phyloP scores from a whole-genome alignment of 2,888 invertebrate genomes.

The Parochlus steinenii region DNA sequence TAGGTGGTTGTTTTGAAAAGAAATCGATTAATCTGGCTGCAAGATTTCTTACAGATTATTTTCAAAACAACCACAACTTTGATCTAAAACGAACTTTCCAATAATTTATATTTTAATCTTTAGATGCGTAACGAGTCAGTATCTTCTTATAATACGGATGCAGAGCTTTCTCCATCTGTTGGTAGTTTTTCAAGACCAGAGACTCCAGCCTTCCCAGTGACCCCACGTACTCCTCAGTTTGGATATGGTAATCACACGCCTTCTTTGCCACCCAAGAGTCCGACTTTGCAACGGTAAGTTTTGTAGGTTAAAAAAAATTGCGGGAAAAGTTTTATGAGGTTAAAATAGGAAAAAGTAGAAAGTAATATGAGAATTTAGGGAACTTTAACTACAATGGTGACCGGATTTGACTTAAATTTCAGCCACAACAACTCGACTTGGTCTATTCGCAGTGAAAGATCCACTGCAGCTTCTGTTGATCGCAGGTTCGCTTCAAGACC shows the following conservation, averaged over 20 bases:
- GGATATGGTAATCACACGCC: conserved; percentile 52
- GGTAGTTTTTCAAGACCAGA: conserved; percentile 52
- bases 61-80: too few species aligned
- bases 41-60: too few species aligned
- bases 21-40: too few species aligned
- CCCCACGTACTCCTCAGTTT: conserved; percentile 61
- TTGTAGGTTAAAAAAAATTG: too few species aligned
- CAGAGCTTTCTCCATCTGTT: conserved; percentile 37
- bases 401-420: too few species aligned
- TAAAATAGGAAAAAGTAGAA: conserved; percentile 5
- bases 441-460: conserved; percentile 19
- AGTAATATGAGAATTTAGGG: too few species aligned
- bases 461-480: conserved; percentile 18
- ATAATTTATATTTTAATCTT: conserved; percentile 5
- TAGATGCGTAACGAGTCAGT: conserved; percentile 46
- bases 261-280: conserved; percentile 67
- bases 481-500: too few species aligned
- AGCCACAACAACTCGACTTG: too few species aligned
- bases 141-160: conserved; percentile 47
- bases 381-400: too few species aligned
- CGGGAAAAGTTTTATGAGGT: too few species aligned
- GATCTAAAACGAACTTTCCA: too few species aligned
- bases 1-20: too few species aligned
- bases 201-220: conserved; percentile 87
- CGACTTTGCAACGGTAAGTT: conserved; percentile 48